Conservation (phyloP, 2,797 vertebrate genomes). For the Hippoglossus hippoglossus region DNA sequence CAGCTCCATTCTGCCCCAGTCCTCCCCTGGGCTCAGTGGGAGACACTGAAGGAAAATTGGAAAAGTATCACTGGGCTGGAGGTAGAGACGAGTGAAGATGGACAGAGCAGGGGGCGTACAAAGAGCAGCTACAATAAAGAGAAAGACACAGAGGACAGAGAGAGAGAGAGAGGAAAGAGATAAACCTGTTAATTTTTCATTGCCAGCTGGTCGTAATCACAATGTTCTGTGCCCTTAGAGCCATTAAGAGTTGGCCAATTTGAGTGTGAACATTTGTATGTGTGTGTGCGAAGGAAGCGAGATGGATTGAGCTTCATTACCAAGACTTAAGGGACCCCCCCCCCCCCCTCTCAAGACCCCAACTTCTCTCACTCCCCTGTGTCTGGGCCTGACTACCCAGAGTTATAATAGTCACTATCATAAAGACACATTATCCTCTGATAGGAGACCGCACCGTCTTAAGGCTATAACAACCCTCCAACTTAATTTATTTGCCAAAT, state of each 20-base stretch:
- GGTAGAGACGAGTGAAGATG: slow-evolving; percentile 75
- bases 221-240: slow-evolving; percentile 77
- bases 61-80: slow-evolving; percentile 80
- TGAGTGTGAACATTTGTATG: slow-evolving; percentile 45
- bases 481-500: slow-evolving; percentile 76
- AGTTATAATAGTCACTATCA: slow-evolving; percentile 77
- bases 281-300: slow-evolving; percentile 45
- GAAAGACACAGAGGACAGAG: slow-evolving; percentile 48
- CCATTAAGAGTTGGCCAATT: slow-evolving; percentile 77
- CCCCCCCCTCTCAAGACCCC: slow-evolving; percentile 11
- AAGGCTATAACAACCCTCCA: slow-evolving; percentile 75
- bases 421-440: slow-evolving; percentile 75
- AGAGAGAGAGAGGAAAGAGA: slow-evolving; percentile 62
- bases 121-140: slow-evolving; percentile 73
- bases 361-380: slow-evolving; percentile 57
- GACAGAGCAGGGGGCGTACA: slow-evolving; percentile 58
- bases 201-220: slow-evolving; percentile 83
- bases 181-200: slow-evolving; percentile 88
- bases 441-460: slow-evolving; percentile 67
- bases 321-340: slow-evolving; percentile 56
- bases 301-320: slow-evolving; percentile 77
- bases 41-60: slow-evolving; percentile 82
- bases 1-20: slow-evolving; percentile 77
- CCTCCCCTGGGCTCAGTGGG: slow-evolving; percentile 79
- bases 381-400: slow-evolving; percentile 68